Evolutionary conservation across 2,888 invertebrate species (phyloP), one percentile per base, ranked within the genome.

Genomic region (Ryuthela nishihirai): DNA sequence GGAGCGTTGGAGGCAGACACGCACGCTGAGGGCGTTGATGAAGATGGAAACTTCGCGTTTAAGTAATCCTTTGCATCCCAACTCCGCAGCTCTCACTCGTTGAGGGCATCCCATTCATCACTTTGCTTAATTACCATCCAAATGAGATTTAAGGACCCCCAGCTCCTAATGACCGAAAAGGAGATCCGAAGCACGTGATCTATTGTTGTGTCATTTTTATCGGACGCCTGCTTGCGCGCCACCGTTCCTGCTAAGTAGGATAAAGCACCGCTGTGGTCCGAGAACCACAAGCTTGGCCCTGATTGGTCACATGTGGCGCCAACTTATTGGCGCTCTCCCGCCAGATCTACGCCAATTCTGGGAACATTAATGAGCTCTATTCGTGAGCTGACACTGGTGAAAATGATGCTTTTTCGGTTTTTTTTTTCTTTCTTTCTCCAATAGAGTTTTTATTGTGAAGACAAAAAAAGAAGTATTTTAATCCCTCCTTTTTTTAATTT

Each of bases 141-240:
- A 62, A 55, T 52, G 61, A 55, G 55, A 55, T 62, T 55, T 55
- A 55, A 54, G 52, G 60, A 44, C 46, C 15, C 34, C 44, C 56
- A 42, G 50, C 50, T 58, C 35, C 52, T 58, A 58, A 58, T 52
- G 56, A 58, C 56, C 41, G 52, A 18, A 24, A 40, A 35, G 23
- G 40, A 20, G 23, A 25, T 29, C 39, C 5, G 25, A 35, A 42
- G 26, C 47, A 26, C 35, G 48, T 59, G 59, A 59, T 59, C 39
- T 59, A 59, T 53, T 43, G 39, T 29, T 32, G 59, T 39, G 59
- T 59, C 59, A 46, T 47, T 52, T 59, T 59, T 59, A 59, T 59
- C 59, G 46, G 52, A 7, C 9, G 9, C 29, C 9, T 12, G 7
- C 29, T 29, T 29, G 29, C 46, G 53, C 17, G 39, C 38, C 47